Evolutionary conservation across 2,113 vertebrate species (phyloP).

Genomic region (Corythaeola cristata): DNA sequence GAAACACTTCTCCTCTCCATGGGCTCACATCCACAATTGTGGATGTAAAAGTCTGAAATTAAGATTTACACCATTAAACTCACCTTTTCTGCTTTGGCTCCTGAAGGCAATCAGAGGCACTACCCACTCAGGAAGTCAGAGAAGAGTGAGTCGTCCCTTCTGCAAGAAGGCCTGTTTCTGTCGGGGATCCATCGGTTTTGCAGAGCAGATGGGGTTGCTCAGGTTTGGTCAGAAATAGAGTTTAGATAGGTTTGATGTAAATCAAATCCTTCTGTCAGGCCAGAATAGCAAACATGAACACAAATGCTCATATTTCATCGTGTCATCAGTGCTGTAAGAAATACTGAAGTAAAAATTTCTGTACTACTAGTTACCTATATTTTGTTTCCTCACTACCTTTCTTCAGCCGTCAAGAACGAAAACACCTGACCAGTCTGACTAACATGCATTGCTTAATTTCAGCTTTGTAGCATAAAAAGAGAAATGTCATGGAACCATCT

Average conservation of each 20-base stretch:
- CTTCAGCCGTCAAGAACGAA: neutral
- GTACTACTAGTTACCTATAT: neutral
- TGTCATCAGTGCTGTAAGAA: neutral
- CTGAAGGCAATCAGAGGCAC: too few species aligned
- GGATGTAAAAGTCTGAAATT: neutral
- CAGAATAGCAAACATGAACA: neutral
- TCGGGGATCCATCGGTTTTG: neutral
- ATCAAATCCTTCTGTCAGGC: neutral
- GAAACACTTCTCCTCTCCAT: rapidly evolving
- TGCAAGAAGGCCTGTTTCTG: neutral
- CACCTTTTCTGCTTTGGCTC: neutral
- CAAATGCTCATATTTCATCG: neutral
- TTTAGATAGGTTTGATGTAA: neutral
- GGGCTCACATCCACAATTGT: rapidly evolving
- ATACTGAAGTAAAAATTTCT: neutral
- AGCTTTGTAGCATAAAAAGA: neutral
- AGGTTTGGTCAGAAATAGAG: neutral
- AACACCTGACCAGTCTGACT: neutral
- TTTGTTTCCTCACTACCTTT: neutral
- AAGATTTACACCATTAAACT: neutral
- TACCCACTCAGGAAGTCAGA: neutral
- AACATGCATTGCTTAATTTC: neutral
- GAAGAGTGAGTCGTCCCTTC: neutral
- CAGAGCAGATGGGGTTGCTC: neutral
- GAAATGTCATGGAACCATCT: neutral